Percentiles rank a stretch among this genome's conserved stretches.
These are phyloP conservation scores for Drosophila ohnishii DNA, from an alignment of 1,140 invertebrate species.

Conservation along the genomic window DNA sequence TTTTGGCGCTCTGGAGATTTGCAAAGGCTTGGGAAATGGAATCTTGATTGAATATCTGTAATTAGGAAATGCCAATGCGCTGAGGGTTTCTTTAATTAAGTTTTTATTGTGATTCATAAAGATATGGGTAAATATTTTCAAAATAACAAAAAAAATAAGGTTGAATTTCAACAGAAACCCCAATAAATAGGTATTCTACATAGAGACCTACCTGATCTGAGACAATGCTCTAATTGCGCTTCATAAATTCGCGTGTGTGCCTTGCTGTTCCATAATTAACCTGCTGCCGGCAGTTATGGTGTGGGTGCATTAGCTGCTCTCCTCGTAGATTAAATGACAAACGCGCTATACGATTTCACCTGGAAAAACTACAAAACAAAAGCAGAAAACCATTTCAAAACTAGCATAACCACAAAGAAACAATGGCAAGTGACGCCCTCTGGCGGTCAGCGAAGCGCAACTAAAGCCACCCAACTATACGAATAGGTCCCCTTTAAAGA, in stretches of 20 bases:
- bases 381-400: conserved; percentile 25
- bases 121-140: conserved; percentile 1
- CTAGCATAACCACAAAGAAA: conserved; percentile 37
- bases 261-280: conserved; percentile 42
- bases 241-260: conserved; percentile 31
- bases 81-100: conserved; percentile 31
- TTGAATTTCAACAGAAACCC: neutral
- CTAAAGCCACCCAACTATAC: conserved; percentile 1
- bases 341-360: conserved; percentile 52
- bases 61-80: conserved; percentile 26
- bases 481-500: conserved; percentile 6
- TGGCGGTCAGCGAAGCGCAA: conserved; percentile 30
- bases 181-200: neutral
- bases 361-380: conserved; percentile 7
- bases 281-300: conserved; percentile 21
- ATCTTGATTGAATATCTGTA: conserved; percentile 39
- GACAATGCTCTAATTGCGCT: conserved; percentile 32
- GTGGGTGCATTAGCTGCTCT: conserved; percentile 40
- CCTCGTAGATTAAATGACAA: conserved; percentile 48
- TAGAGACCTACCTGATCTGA: neutral
- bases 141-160: neutral
- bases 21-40: conserved; percentile 24
- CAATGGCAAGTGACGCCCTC: conserved; percentile 35
- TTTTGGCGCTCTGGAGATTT: conserved; percentile 22
- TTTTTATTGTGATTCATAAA: conserved; percentile 22